Percentiles rank a stretch among this genome's conserved stretches.
Evolutionary conservation across 2,888 invertebrate genomes (phyloP).

Genomic region (Fissipunctia ypsillon): DNA sequence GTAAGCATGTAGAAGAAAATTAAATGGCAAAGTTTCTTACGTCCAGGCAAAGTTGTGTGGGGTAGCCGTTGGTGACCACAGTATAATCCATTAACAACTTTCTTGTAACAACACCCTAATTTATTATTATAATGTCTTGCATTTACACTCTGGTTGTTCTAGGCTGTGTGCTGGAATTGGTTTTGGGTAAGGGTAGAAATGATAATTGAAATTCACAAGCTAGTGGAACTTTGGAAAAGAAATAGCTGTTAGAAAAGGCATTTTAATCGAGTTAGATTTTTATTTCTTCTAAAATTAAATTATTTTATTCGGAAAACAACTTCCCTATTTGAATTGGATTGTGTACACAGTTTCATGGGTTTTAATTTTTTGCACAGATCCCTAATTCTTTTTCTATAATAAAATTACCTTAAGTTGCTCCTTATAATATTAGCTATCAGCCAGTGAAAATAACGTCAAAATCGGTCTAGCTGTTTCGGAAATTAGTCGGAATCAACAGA

Average conservation of each 20-base stretch:
- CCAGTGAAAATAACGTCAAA: too few relatives aligned
- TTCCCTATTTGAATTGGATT: too few relatives aligned
- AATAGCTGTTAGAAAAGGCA: neutral
- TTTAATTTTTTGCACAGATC: too few relatives aligned
- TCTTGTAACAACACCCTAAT: conserved; percentile 70
- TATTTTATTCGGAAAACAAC: too few relatives aligned
- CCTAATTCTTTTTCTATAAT: too few relatives aligned
- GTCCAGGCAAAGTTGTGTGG: conserved; percentile 62
- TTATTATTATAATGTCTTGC: conserved; percentile 61
- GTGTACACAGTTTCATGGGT: too few relatives aligned
- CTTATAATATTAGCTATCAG: too few relatives aligned
- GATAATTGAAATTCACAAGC: neutral
- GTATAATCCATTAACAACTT: conserved; percentile 78
- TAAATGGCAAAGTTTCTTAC: conserved; percentile 66
- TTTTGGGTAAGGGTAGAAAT: neutral
- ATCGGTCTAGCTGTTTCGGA: too few relatives aligned
- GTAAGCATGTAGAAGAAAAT: conserved; percentile 63
- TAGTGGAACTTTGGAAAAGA: neutral
- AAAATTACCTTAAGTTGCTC: too few relatives aligned
- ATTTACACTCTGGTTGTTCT: conserved; percentile 28
- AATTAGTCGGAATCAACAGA: too few relatives aligned
- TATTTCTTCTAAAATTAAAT: neutral
- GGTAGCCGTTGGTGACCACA: conserved; percentile 71
- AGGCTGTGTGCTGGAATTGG: neutral
- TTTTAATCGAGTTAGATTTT: neutral